Base-by-base conservation (phyloP, 92 coral and sea anemone species). In the Pocillopora grandis region DNA sequence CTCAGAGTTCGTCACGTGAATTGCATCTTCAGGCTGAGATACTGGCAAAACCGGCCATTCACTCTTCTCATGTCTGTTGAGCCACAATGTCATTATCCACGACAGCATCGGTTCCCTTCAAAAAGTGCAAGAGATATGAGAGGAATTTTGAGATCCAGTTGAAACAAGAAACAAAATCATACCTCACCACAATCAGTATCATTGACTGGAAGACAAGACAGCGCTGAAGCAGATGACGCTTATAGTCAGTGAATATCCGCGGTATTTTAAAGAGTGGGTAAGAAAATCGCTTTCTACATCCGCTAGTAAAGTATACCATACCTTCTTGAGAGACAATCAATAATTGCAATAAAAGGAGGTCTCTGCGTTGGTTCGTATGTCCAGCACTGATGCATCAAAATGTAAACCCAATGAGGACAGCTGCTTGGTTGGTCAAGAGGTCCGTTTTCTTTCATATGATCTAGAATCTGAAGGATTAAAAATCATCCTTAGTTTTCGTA, bases 331-430 rank as follows among this genome's bases (percentile, higher is more conserved):
- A 92, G 75, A 58, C 93, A 92, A 49, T 90, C 96, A 12, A 90
- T 18, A 11, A 92, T 67, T 15, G 88, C 84, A 12, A 88, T 67
- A 27, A 89, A 79, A 5, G 96, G 92, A 21, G 96, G 92, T 57
- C 96, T 88, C 76, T 92, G 91, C 4, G 35, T 60, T 8, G 90
- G 75, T n/a, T 84, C 71, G 37, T 63, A 85, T 33, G 89, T 79
- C 89, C 93, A 92, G 35, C 95, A 92, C 75, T 90, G 93, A 12
- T 87, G 91, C 75, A 87, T 88, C 15, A 90, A 58, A 59, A 81
- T 80, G 35, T 85, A 80, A 60, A 92, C 76, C 96, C 96, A 92
- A 36, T 82, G 89, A 35, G 91, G 92, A 83, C 96, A 92, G 20
- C 12, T 60, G 11, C 75, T 49, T 0, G 93, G 91, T 69, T 75